Evolutionary conservation across 1,140 invertebrate species (phyloP).

Genomic region (Popillia japonica): DNA sequence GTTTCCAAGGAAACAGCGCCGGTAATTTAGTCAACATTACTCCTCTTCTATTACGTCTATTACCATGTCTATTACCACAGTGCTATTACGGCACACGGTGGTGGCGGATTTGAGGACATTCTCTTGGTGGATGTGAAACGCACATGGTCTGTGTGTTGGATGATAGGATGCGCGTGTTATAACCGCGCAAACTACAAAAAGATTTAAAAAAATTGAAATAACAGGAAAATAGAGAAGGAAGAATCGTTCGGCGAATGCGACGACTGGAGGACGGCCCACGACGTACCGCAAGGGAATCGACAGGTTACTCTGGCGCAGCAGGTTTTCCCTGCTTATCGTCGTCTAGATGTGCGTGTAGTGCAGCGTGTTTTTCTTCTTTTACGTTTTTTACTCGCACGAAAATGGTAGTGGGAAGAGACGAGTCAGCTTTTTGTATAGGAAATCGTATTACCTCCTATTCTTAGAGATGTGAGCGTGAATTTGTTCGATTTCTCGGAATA

Average conservation of each 20-base stretch:
- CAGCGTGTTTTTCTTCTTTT: no score
- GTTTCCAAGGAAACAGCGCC: conserved; percentile 57
- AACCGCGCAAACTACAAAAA: not conserved
- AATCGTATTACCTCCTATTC: no score
- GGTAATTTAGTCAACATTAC: conserved; percentile 50
- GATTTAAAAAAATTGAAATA: no score
- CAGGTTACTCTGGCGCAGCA: not conserved
- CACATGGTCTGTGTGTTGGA: no score
- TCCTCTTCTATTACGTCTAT: no score
- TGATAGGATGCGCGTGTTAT: not conserved
- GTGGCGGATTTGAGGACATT: not conserved
- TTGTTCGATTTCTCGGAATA: no score
- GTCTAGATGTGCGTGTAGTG: no score
- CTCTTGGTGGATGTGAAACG: no score
- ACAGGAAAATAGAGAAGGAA: not conserved
- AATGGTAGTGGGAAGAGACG: no score
- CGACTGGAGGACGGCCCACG: not conserved
- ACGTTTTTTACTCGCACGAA: no score
- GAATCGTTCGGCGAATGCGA: not conserved
- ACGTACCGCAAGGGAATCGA: not conserved
- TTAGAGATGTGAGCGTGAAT: no score
- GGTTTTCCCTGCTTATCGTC: conserved; percentile 12
- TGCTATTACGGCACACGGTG: not conserved
- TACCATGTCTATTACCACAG: not conserved
- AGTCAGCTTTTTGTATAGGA: no score